Conservation (phyloP, 1,140 invertebrate genomes). For the Hestina assimilis region DNA sequence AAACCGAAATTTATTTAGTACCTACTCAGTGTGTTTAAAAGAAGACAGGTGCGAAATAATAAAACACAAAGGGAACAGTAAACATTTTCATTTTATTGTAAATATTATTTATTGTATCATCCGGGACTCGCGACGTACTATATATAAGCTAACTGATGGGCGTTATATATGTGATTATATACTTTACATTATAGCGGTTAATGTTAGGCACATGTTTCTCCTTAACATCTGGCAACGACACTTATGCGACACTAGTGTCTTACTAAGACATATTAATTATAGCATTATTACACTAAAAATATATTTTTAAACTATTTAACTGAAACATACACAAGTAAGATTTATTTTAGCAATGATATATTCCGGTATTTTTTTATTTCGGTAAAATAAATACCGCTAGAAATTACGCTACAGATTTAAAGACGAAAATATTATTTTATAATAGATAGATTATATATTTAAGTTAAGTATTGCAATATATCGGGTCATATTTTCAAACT, state of each 20-base stretch:
- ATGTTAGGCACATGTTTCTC: conserved; percentile 6
- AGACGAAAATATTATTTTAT: no score
- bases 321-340: no score
- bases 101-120: conserved; percentile 75
- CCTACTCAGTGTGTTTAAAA: no score
- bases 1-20: no score
- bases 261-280: neutral
- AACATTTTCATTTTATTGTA: conserved; percentile 73
- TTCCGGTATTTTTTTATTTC: no score
- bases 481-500: neutral
- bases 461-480: no score
- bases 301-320: no score
- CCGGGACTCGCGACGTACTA: conserved; percentile 55
- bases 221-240: neutral
- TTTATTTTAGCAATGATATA: no score
- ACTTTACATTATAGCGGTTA: neutral
- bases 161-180: neutral
- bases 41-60: conserved; percentile 35
- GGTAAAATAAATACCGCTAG: no score
- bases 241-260: neutral
- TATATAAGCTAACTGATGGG: conserved; percentile 1
- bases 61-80: conserved; percentile 66
- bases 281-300: neutral
- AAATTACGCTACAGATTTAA: no score
- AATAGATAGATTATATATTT: no score